Conservation (phyloP, 2,888 invertebrate species). For the Drosophila nigricruria region DNA sequence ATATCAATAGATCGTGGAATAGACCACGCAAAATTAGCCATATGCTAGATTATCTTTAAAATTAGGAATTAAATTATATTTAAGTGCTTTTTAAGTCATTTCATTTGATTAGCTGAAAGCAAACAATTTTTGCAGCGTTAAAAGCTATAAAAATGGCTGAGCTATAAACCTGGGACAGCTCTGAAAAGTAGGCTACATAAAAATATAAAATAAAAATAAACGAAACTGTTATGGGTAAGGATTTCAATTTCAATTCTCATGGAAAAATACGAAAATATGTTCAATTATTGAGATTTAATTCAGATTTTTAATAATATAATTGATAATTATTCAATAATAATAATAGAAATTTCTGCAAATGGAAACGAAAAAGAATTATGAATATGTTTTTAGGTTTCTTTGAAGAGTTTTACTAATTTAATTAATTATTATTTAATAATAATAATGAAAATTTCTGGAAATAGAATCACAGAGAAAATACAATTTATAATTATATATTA, state of each 20-base stretch:
- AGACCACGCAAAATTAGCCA: neutral
- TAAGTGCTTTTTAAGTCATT: conserved; percentile 17
- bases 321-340: neutral
- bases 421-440: no score
- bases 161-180: neutral
- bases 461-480: no score
- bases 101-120: conserved; percentile 10
- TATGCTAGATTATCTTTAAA: conserved; percentile 21
- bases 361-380: no score
- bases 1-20: conserved; percentile 1
- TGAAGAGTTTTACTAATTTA: no score
- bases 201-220: neutral
- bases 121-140: neutral
- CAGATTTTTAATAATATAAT: neutral
- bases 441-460: no score
- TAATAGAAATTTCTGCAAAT: neutral
- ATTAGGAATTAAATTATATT: conserved; percentile 25
- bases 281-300: neutral
- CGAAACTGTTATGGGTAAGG: neutral
- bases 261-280: neutral
- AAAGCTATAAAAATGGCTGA: neutral
- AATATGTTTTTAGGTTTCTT: no score
- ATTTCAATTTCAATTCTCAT: neutral
- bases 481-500: neutral
- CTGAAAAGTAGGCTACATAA: conserved; percentile 12